Conservation (phyloP, 2,888 invertebrate genomes). For the Thymelicus lineola region DNA sequence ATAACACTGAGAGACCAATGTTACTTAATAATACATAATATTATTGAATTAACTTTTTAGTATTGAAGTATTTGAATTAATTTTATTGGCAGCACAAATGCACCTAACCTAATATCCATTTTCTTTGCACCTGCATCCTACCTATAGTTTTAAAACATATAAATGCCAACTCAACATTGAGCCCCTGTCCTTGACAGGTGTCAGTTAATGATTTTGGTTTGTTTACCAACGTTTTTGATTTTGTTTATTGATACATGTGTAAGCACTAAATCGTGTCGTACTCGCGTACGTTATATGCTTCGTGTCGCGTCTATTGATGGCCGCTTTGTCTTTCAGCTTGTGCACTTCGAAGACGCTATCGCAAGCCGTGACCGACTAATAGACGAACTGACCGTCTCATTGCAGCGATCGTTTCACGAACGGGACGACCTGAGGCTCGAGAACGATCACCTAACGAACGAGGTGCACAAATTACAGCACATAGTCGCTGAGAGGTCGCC, state of each 20-base stretch:
- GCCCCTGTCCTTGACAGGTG: slow-evolving; percentile 15
- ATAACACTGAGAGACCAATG: neutral
- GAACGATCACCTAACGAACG: slow-evolving; percentile 85
- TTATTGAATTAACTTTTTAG: too few species aligned
- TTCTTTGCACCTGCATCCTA: neutral
- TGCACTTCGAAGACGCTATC: slow-evolving; percentile 90
- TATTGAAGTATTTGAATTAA: too few species aligned
- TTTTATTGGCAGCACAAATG: neutral
- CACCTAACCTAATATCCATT: neutral
- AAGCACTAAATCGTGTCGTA: slow-evolving; percentile 20
- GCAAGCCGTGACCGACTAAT: slow-evolving; percentile 89
- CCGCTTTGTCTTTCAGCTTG: slow-evolving; percentile 86
- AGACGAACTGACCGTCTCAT: slow-evolving; percentile 88
- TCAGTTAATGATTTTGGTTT: slow-evolving; percentile 21
- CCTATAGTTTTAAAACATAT: neutral
- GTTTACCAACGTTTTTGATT: slow-evolving; percentile 28
- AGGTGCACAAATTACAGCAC: slow-evolving; percentile 83
- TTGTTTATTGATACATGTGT: slow-evolving; percentile 38
- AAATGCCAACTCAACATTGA: neutral
- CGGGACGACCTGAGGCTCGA: slow-evolving; percentile 86
- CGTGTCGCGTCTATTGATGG: slow-evolving; percentile 30
- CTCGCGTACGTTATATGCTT: slow-evolving; percentile 19
- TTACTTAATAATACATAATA: neutral
- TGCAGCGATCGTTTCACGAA: slow-evolving; percentile 87
- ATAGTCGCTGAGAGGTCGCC: slow-evolving; percentile 61